Evolutionary conservation across 2,113 vertebrate species (phyloP).

Genomic region (Ceratotherium simum): DNA sequence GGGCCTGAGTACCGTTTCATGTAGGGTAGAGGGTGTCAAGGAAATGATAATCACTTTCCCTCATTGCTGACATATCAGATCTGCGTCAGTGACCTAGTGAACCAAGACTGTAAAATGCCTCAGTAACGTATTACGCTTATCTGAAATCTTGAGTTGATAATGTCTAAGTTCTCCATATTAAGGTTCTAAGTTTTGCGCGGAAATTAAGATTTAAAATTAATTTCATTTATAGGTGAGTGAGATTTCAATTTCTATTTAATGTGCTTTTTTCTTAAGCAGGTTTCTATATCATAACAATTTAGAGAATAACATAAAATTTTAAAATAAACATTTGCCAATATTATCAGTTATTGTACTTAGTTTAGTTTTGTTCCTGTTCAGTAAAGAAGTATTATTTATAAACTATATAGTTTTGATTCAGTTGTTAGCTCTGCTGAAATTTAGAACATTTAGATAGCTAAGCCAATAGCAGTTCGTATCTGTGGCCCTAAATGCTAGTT

Average conservation of each 20-base stretch:
- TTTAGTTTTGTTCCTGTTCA: not conserved
- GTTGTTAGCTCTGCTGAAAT: not conserved
- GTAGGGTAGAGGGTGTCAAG: not conserved
- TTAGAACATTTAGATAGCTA: not conserved
- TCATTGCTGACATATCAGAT: not conserved
- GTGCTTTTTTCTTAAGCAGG: not conserved
- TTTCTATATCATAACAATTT: constrained; percentile 10
- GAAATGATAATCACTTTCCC: not conserved
- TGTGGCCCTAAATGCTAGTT: not conserved
- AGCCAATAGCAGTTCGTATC: not conserved
- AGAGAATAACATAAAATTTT: constrained; percentile 7
- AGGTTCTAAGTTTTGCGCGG: not conserved
- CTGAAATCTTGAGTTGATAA: not conserved
- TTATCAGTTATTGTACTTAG: not conserved
- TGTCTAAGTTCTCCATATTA: not conserved
- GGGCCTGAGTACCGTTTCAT: not conserved
- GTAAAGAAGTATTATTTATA: constrained; percentile 45
- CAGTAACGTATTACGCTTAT: too few relatives aligned
- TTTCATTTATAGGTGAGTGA: not conserved
- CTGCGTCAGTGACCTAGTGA: not conserved
- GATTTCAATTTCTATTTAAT: constrained; percentile 3
- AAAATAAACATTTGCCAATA: not conserved
- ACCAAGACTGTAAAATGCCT: not conserved
- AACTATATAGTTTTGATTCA: not conserved
- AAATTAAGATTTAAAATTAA: constrained; percentile 47